phyloP scores from a whole-genome alignment of 1,140 invertebrate species.

The Cydia fagiglandana region DNA sequence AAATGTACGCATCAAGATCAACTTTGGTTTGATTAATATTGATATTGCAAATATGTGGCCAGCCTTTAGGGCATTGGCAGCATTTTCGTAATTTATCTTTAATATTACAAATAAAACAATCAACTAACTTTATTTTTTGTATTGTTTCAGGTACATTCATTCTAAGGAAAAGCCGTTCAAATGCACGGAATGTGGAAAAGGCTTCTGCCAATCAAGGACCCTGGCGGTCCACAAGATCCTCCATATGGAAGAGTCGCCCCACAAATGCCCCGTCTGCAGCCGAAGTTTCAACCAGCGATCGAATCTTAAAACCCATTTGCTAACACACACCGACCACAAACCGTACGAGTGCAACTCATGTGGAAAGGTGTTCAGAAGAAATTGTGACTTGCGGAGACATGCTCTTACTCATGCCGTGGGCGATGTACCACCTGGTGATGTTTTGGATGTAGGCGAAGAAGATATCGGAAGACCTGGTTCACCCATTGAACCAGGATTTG shows the following conservation, averaged over 20 bases:
- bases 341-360: conserved; percentile 95
- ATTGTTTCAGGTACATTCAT: conserved; percentile 93
- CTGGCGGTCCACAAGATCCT: conserved; percentile 96
- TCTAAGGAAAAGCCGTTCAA: conserved; percentile 98
- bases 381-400: conserved; percentile 91
- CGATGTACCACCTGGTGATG: conserved; percentile 87
- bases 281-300: conserved; percentile 94
- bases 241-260: conserved; percentile 94
- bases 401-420: conserved; percentile 91
- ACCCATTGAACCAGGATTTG: conserved; percentile 78
- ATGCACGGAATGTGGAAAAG: conserved; percentile 96
- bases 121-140: background rate
- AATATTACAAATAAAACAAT: background rate
- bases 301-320: conserved; percentile 95
- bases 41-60: background rate
- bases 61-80: background rate
- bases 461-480: conserved; percentile 78
- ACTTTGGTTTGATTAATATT: background rate
- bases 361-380: conserved; percentile 91
- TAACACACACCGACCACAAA: conserved; percentile 97
- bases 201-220: conserved; percentile 96
- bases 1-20: background rate
- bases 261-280: conserved; percentile 94
- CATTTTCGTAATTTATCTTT: background rate
- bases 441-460: conserved; percentile 82